These are phyloP conservation scores for Cryptoleucopteryx plumbea DNA, from an alignment of 2,113 vertebrate genomes.

Conservation along the genomic window DNA sequence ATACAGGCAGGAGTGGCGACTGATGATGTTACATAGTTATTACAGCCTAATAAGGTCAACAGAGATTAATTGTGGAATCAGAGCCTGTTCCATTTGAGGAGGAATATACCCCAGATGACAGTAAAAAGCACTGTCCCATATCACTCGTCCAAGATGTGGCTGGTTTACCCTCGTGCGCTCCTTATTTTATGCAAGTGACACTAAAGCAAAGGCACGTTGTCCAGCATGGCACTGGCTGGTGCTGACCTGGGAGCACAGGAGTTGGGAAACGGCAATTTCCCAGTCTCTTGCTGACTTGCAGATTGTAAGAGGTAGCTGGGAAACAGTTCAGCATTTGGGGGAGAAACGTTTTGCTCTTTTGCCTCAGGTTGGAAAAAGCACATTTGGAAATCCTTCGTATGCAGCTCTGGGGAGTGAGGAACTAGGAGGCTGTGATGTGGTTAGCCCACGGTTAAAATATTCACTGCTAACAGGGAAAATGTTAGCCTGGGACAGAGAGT, in stretches of 20 bases:
- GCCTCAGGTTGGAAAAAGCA: background rate
- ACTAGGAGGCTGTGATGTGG: background rate
- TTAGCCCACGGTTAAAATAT: background rate
- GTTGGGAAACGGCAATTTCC: background rate
- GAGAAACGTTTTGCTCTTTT: background rate
- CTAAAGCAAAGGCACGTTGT: background rate
- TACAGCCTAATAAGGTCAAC: background rate
- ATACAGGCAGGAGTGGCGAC: background rate
- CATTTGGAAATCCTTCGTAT: background rate
- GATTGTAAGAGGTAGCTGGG: background rate
- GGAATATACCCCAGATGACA: background rate
- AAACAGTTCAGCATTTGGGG: background rate
- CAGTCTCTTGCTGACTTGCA: background rate
- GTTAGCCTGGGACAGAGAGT: background rate
- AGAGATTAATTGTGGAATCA: background rate
- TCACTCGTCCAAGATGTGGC: accelerated
- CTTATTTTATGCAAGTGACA: background rate
- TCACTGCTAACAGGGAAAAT: background rate
- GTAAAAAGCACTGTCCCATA: background rate
- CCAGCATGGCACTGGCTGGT: background rate
- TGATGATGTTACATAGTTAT: background rate
- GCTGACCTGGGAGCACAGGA: background rate
- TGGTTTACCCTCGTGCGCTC: accelerated
- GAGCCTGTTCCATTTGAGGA: background rate
- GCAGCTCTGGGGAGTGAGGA: background rate